phyloP scores from a whole-genome alignment of 2,888 invertebrate species.

The Drosophila multiciliata region DNA sequence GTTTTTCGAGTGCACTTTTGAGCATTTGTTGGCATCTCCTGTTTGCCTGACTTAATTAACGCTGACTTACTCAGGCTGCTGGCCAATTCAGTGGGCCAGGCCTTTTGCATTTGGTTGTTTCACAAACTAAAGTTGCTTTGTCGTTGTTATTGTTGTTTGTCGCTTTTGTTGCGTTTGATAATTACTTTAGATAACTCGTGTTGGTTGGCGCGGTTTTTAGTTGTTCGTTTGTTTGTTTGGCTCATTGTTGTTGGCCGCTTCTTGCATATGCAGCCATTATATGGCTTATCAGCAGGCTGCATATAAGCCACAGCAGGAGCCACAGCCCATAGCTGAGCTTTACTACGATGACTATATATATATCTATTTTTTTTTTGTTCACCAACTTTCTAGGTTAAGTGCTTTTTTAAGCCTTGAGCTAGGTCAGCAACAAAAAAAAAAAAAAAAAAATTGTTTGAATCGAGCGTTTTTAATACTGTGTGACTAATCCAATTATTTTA shows the following conservation, averaged over 20 bases:
- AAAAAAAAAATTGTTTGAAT: background rate
- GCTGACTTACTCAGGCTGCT: conserved; percentile 58
- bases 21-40: conserved; percentile 56
- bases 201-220: conserved; percentile 51
- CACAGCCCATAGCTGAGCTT: conserved; percentile 29
- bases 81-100: background rate
- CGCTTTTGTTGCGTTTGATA: conserved; percentile 57
- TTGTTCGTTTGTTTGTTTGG: conserved; percentile 25
- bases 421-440: conserved; percentile 46
- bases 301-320: conserved; percentile 43
- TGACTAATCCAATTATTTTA: conserved; percentile 29
- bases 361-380: conserved; percentile 10
- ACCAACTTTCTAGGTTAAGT: conserved; percentile 50
- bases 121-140: conserved; percentile 29
- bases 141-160: conserved; percentile 17
- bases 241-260: conserved; percentile 28
- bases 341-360: conserved; percentile 4
- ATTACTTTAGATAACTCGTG: conserved; percentile 77
- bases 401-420: conserved; percentile 53
- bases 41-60: conserved; percentile 67
- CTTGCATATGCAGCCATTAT: conserved; percentile 67
- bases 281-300: conserved; percentile 64
- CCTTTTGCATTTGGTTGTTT: conserved; percentile 27
- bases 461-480: conserved; percentile 2
- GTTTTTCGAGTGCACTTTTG: conserved; percentile 37